These are phyloP conservation scores for Tachysurus fulvidraco DNA, from an alignment of 2,113 vertebrate genomes.

Conservation along the genomic window DNA sequence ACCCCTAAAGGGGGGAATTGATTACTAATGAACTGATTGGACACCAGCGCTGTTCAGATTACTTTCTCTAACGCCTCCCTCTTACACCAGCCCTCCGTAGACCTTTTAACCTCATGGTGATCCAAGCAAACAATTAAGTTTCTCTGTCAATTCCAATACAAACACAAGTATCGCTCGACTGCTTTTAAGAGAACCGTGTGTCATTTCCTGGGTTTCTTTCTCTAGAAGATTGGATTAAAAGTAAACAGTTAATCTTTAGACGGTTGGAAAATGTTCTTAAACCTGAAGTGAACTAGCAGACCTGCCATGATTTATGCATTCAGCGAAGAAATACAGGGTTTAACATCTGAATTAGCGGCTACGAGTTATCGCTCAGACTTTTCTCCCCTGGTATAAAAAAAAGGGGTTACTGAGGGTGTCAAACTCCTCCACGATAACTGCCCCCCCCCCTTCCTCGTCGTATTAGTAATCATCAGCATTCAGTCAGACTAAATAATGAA, in stretches of 20 bases:
- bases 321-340: background rate
- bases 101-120: conserved; percentile 29
- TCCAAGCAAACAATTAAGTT: background rate
- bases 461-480: too few relatives aligned
- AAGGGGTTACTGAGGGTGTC: too few relatives aligned
- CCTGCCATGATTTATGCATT: background rate
- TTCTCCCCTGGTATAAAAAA: background rate
- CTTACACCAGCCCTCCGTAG: background rate
- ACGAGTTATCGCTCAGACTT: background rate
- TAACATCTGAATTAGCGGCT: too few relatives aligned
- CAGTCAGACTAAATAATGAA: too few relatives aligned
- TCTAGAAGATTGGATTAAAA: background rate
- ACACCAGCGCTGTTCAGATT: background rate
- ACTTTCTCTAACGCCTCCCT: background rate
- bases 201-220: background rate
- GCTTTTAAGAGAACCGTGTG: too few relatives aligned
- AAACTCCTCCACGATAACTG: too few relatives aligned
- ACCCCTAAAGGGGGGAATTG: background rate
- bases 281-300: background rate
- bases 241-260: background rate
- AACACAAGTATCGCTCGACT: background rate
- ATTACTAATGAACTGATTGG: background rate
- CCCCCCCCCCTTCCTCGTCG: too few relatives aligned
- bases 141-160: conserved; percentile 7
- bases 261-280: background rate